Conservation (phyloP, 2,113 vertebrate genomes). For the Laticauda laticaudata region DNA sequence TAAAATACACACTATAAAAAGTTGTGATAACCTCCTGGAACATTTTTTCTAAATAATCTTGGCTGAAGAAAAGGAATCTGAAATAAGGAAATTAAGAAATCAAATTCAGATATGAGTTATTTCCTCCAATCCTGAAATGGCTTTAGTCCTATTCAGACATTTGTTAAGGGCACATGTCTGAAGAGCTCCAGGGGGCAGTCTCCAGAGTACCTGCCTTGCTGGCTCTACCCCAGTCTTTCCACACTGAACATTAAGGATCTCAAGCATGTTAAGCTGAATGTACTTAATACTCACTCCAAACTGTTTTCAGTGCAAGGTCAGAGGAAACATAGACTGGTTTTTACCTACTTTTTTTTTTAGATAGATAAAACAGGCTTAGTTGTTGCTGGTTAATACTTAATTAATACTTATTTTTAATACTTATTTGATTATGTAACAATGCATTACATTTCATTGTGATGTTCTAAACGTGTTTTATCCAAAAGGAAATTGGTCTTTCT, state of each 20-base stretch:
- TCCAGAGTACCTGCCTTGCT: background rate
- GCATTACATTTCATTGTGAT: background rate
- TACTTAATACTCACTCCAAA: background rate
- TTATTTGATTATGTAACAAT: background rate
- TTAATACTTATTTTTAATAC: background rate
- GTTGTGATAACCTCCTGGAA: background rate
- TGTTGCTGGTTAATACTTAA: background rate
- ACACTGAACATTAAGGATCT: background rate
- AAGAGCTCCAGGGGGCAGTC: background rate
- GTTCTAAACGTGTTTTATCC: background rate
- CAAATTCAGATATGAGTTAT: background rate
- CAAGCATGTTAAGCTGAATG: background rate
- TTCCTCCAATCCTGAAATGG: background rate
- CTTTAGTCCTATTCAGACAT: background rate
- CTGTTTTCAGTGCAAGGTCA: background rate
- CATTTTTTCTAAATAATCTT: conserved; percentile 1
- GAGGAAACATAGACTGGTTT: background rate
- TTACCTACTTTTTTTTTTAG: background rate
- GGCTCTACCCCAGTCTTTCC: background rate
- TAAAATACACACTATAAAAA: conserved; percentile 49
- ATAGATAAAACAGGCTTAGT: background rate
- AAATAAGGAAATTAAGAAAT: conserved; percentile 1
- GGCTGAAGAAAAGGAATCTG: background rate
- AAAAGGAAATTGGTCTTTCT: background rate
- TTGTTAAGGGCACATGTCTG: background rate